Percentiles rank a stretch among this genome's conserved stretches.
These are phyloP conservation scores for Acholoe squamosa DNA, from an alignment of 2,888 invertebrate genomes.

Conservation along the genomic window DNA sequence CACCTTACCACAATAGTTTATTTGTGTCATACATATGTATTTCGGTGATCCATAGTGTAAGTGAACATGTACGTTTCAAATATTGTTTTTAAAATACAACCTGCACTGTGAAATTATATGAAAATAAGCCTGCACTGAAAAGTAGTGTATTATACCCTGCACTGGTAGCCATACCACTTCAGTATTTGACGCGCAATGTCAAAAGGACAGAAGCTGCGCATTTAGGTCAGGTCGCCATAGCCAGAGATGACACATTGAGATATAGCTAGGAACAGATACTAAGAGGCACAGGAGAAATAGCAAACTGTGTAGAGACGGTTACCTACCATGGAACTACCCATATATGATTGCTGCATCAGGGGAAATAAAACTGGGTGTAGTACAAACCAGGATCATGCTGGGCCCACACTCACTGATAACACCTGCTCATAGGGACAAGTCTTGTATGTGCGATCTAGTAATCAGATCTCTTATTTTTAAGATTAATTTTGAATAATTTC, in stretches of 20 bases:
- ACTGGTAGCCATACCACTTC: background rate
- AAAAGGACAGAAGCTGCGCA: background rate
- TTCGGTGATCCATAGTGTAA: too few species aligned
- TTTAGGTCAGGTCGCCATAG: background rate
- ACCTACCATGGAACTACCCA: conserved; percentile 52
- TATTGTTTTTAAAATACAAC: too few species aligned
- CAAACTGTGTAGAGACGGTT: background rate
- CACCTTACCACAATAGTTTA: too few species aligned
- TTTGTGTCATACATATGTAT: too few species aligned
- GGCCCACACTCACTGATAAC: background rate
- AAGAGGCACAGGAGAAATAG: background rate
- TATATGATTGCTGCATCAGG: conserved; percentile 47
- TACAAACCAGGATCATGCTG: conserved; percentile 19
- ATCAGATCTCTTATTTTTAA: too few species aligned
- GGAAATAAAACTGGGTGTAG: conserved; percentile 43
- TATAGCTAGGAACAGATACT: background rate
- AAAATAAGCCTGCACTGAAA: too few species aligned
- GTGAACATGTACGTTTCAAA: too few species aligned
- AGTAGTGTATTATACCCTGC: too few species aligned
- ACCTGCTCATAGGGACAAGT: background rate
- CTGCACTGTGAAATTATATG: too few species aligned
- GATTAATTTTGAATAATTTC: too few species aligned
- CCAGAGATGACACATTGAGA: background rate
- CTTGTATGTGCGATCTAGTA: too few species aligned
- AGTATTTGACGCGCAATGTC: background rate